Conservation (phyloP, 2,113 vertebrate species). For the Atlantisia rogersi region DNA sequence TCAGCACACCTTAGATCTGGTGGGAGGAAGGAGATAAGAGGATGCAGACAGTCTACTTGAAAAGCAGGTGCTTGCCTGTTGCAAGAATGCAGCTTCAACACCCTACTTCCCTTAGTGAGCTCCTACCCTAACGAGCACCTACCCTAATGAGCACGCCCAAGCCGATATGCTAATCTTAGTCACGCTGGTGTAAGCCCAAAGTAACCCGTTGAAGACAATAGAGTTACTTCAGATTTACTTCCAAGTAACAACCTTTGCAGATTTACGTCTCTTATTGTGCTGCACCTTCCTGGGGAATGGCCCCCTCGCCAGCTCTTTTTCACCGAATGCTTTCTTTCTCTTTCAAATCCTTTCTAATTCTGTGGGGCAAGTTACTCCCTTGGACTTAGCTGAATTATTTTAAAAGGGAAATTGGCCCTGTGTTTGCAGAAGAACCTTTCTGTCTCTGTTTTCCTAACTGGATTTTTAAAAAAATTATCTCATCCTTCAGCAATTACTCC, state of each 20-base stretch:
- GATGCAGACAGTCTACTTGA: neutral
- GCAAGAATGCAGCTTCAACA: neutral
- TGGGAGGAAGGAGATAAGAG: neutral
- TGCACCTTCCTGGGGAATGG: neutral
- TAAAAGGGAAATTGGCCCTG: neutral
- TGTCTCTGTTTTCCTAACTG: neutral
- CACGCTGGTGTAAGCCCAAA: conserved; percentile 28
- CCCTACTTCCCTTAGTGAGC: neutral
- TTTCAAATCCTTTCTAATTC: conserved; percentile 37
- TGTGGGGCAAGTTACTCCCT: neutral
- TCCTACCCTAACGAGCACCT: neutral
- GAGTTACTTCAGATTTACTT: conserved; percentile 50
- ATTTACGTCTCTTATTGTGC: conserved; percentile 30
- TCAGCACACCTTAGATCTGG: neutral
- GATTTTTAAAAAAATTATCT: neutral
- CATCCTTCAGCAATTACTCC: neutral
- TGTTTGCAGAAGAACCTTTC: conserved; percentile 1
- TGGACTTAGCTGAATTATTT: conserved; percentile 10
- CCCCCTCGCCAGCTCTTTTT: neutral
- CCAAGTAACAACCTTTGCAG: conserved; percentile 36
- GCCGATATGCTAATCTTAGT: conserved; percentile 34
- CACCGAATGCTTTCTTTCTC: neutral
- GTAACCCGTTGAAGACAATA: conserved; percentile 7
- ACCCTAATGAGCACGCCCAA: neutral
- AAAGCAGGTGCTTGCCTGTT: neutral